A percentile compares a stretch with the other conserved stretches of the same genome.
Conservation (phyloP, 2,888 invertebrate genomes). For the Steinernema carpocapsae region DNA sequence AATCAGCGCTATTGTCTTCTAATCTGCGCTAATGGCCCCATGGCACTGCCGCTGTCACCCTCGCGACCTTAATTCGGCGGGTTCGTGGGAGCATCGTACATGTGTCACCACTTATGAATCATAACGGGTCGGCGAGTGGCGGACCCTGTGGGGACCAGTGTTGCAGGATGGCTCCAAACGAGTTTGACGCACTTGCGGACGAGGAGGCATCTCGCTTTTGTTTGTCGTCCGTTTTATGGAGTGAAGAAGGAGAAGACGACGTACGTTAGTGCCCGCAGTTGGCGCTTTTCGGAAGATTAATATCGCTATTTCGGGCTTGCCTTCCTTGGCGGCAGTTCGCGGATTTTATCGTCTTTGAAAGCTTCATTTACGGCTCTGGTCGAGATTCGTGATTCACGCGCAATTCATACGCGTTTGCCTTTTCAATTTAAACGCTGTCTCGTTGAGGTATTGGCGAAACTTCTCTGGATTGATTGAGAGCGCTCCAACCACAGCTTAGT, state of each 20-base stretch:
- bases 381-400: not conserved
- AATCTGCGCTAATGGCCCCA: slow-evolving; percentile 15
- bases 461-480: no score
- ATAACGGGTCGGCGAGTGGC: not conserved
- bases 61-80: not conserved
- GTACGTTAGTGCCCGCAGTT: not conserved
- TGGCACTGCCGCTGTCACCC: no score
- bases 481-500: not conserved
- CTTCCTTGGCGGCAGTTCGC: no score
- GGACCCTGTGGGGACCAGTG: no score
- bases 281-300: not conserved
- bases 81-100: not conserved
- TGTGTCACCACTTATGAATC: not conserved
- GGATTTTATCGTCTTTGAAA: no score
- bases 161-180: no score
- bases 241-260: not conserved
- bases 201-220: slow-evolving; percentile 11
- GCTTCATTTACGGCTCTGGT: no score
- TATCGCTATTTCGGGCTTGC: not conserved
- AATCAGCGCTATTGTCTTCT: slow-evolving; percentile 29
- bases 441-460: no score
- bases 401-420: not conserved
- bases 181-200: slow-evolving; percentile 1
- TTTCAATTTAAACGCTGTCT: not conserved
- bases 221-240: slow-evolving; percentile 22